These are phyloP conservation scores for Macroteleia sp. DNA, from an alignment of 2,888 invertebrate genomes.

Conservation along the genomic window DNA sequence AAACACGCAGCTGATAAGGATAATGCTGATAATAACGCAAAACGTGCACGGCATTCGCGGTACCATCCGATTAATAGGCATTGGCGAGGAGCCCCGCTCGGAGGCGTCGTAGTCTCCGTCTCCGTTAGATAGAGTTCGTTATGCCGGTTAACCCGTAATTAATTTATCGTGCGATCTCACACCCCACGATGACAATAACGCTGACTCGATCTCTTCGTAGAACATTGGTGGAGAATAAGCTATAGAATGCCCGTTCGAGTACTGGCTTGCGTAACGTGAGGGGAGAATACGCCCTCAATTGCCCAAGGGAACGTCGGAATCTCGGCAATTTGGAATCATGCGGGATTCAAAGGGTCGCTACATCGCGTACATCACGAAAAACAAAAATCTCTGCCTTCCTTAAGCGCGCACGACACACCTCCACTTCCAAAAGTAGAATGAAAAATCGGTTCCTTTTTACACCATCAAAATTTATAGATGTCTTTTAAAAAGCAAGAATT, in stretches of 20 bases:
- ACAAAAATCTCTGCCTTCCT: conserved; percentile 54
- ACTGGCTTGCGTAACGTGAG: conserved; percentile 41
- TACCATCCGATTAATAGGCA: conserved; percentile 37
- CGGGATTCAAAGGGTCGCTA: conserved; percentile 51
- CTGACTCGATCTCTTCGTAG: conserved; percentile 56
- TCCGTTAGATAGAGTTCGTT: conserved; percentile 66
- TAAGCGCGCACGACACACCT: conserved; percentile 15
- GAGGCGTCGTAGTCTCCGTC: conserved; percentile 29
- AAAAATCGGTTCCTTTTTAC: too few species aligned
- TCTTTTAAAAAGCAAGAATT: too few species aligned
- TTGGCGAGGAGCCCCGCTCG: conserved; percentile 47
- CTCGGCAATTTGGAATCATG: conserved; percentile 60
- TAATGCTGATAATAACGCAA: conserved; percentile 59
- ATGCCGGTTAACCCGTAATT: conserved; percentile 74
- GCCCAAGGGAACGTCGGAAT: conserved; percentile 58
- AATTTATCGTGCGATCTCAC: conserved; percentile 66
- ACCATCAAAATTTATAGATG: too few species aligned
- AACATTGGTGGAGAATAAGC: conserved; percentile 45
- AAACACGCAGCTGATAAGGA: conserved; percentile 42
- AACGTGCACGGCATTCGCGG: conserved; percentile 39
- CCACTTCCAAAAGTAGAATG: too few species aligned
- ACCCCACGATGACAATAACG: conserved; percentile 60
- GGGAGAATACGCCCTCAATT: conserved; percentile 45
- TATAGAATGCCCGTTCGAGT: conserved; percentile 23
- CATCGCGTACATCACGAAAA: conserved; percentile 51